Conservation (phyloP, 2,113 vertebrate genomes). For the Nymphicus hollandicus region DNA sequence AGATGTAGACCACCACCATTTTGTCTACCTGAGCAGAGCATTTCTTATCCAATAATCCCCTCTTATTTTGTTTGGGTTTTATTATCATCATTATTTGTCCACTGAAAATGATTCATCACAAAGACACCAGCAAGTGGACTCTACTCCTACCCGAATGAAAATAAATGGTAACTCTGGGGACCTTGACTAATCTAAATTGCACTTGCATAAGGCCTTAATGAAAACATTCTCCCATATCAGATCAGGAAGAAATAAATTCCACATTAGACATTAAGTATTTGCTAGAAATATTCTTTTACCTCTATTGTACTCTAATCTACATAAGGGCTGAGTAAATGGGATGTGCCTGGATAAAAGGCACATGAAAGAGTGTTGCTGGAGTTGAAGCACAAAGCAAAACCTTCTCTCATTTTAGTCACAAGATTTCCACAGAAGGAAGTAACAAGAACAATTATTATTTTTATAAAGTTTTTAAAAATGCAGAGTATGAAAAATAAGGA, state of each 20-base stretch:
- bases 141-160: neutral
- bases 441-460: neutral
- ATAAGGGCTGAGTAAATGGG: neutral
- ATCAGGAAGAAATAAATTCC: neutral
- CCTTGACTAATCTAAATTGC: neutral
- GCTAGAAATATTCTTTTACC: neutral
- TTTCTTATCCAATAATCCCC: neutral
- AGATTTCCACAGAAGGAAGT: neutral
- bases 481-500: neutral
- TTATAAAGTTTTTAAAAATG: neutral
- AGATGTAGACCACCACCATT: neutral
- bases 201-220: neutral
- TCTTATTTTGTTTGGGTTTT: neutral
- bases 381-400: neutral
- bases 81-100: neutral
- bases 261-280: neutral
- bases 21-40: neutral
- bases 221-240: neutral
- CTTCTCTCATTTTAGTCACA: neutral
- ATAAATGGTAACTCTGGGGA: neutral
- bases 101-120: neutral
- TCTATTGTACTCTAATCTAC: neutral
- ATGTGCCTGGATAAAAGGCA: neutral
- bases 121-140: neutral
- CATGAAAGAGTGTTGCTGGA: neutral